Conservation (phyloP, 2,113 vertebrate species). For the Ascaphus truei region DNA sequence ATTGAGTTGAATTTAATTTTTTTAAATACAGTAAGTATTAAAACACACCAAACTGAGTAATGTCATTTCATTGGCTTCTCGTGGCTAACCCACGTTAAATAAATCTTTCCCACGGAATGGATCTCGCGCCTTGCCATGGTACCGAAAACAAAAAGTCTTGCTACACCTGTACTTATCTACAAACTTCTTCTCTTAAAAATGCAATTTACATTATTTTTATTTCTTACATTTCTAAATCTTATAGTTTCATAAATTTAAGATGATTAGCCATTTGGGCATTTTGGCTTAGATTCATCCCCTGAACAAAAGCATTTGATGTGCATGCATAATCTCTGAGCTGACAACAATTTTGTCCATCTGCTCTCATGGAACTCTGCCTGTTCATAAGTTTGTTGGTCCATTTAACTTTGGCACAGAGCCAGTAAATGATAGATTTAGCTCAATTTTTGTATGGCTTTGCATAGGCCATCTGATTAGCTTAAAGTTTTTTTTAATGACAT, state of each 20-base stretch:
- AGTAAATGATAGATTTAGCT: not conserved
- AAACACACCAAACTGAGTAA: too few relatives aligned
- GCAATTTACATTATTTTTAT: too few relatives aligned
- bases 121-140: too few relatives aligned
- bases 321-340: not conserved
- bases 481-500: not conserved
- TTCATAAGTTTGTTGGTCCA: slow-evolving; percentile 25
- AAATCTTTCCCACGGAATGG: too few relatives aligned
- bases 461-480: not conserved
- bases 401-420: slow-evolving; percentile 15
- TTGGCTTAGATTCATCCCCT: not conserved
- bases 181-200: too few relatives aligned
- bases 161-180: too few relatives aligned
- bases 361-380: slow-evolving; percentile 12
- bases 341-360: slow-evolving; percentile 18
- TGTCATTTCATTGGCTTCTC: too few relatives aligned
- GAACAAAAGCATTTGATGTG: slow-evolving; percentile 18
- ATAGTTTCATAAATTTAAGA: not conserved
- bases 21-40: too few relatives aligned
- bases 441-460: not conserved
- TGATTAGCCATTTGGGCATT: slow-evolving; percentile 5
- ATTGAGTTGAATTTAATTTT: too few relatives aligned
- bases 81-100: too few relatives aligned
- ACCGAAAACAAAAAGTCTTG: too few relatives aligned
- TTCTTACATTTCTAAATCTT: not conserved